Conservation (phyloP, 2,113 vertebrate species). For the Sylvietta virens region DNA sequence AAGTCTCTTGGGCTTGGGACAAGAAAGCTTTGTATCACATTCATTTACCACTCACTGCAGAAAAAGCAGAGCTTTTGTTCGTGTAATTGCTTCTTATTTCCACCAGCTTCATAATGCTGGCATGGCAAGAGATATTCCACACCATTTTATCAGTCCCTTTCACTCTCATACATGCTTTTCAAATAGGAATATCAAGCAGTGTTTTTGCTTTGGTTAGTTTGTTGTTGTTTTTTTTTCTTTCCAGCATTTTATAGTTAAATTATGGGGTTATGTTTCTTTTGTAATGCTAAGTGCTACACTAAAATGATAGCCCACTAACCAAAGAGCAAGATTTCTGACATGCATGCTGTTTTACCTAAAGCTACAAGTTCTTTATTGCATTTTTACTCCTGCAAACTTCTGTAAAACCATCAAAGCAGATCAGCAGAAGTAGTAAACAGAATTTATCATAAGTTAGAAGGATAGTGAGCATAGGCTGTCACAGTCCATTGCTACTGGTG, state of each 20-base stretch:
- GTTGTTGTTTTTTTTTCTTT: not conserved
- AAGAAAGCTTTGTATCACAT: not conserved
- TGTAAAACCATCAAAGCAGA: not conserved
- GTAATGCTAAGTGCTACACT: not conserved
- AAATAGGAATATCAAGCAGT: not conserved
- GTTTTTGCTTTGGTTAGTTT: not conserved
- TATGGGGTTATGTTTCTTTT: not conserved
- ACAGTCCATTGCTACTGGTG: not conserved
- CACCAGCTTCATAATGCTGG: not conserved
- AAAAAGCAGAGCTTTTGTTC: not conserved
- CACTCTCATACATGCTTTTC: not conserved
- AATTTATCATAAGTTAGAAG: not conserved
- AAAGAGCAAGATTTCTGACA: not conserved
- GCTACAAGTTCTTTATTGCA: rapidly evolving
- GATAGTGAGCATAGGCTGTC: not conserved
- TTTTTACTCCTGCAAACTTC: not conserved
- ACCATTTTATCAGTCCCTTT: not conserved
- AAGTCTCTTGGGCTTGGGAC: not conserved
- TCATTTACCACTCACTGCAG: not conserved
- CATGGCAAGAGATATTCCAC: not conserved
- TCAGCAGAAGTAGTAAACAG: not conserved
- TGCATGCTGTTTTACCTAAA: not conserved
- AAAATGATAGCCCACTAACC: not conserved
- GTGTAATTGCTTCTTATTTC: not conserved
- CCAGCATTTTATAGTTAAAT: not conserved